Evolutionary conservation across 1,140 invertebrate genomes (phyloP), one percentile per base, ranked within the genome.

Genomic region (Trachymyrmex cornetzi): DNA sequence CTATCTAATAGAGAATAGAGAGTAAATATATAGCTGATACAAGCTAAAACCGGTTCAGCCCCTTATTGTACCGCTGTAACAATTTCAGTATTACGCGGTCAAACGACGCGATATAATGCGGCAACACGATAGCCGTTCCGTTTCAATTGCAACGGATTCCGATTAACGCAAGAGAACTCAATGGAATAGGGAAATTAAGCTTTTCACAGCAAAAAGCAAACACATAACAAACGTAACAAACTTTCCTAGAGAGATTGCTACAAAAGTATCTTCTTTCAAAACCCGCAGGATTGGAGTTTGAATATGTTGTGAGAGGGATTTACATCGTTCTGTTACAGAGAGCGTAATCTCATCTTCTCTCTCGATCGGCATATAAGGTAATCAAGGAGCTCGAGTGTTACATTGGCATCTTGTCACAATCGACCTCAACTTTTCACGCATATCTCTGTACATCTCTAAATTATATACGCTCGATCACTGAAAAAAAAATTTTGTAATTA

Each of bases 1-100:
- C 69, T 84, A 75, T 84, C 80, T 84, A 82, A 82, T 74, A 75
- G 55, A 84, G 67, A 44, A 44, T 74, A 75, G 55, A 84, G 67
- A 44, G 48, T 84, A 84, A 84, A 84, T 44, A 84, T 38, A 63
- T 75, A 74, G 34, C 80, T 72, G 53, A 82, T 24, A 82, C 38
- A 75, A 74, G 55, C 55, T 84, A 55, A 74, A 84, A 84, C 80
- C 69, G 24, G 80, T 84, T 48, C 19, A 48, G 53, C 53, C 14
- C 77, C 34, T 74, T 84, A 84, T 74, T 84, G 80, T 84, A 19
- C 44, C 80, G 24, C 24, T 14, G 19, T 84, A 72, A 84, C 80
- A 75, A 84, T 84, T 61, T 75, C 80, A 84, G n/a, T 34, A 30
- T 61, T 61, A 74, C 67, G 5, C 80, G 34, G 57, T 72, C 67